Base-by-base conservation (phyloP, 2,797 vertebrate species). In the Sebastes taczanowskii region DNA sequence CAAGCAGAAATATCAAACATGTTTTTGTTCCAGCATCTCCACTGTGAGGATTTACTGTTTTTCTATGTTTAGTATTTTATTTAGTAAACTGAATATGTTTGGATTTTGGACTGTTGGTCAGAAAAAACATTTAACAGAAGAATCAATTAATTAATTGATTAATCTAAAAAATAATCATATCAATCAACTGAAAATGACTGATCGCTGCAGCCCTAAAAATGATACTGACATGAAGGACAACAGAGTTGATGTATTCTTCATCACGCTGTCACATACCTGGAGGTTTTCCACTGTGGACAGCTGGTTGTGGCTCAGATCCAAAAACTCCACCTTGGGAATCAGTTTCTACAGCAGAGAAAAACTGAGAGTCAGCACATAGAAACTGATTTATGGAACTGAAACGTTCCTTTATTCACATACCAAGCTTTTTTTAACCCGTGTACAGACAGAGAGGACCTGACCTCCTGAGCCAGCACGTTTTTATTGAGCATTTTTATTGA, bases 251-350 rank as follows among this genome's bases (percentile, higher is more conserved):
- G 30, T 35, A 7, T 13, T 52, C 46, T 49, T 18, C 22, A 13
- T 62, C 22, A 63, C 0, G 1, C 22, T 4, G 2, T 29, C 23
- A 71, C 78, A 2, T 86, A 98, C 98, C 97, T 99, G 98, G 16
- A 99, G 94, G 86, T 99, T 99, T 87, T 99, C 97, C 86, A 99
- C 96, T 2, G 95, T 89, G 55, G 94, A 92, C 74, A 99, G 95
- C 23, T 95, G 95, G 86, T 99, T 99, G 93, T 97, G 96, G 90
- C 98, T 99, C 89, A 99, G 95, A 91, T 99, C 98, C 85, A 99
- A 92, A 91, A 98, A 99, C 89, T 99, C 98, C 82, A 99, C 97
- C 91, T 97, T 96, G 1, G 97, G 97, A 90, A 97, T 98, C 82
- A 99, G 86, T 96, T 97, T 99, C 98, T 99, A 79, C 29, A 91